Percentiles rank a stretch among this genome's conserved stretches.
Conservation (phyloP, 2,888 invertebrate species). For the Taphrorychus bicolor region DNA sequence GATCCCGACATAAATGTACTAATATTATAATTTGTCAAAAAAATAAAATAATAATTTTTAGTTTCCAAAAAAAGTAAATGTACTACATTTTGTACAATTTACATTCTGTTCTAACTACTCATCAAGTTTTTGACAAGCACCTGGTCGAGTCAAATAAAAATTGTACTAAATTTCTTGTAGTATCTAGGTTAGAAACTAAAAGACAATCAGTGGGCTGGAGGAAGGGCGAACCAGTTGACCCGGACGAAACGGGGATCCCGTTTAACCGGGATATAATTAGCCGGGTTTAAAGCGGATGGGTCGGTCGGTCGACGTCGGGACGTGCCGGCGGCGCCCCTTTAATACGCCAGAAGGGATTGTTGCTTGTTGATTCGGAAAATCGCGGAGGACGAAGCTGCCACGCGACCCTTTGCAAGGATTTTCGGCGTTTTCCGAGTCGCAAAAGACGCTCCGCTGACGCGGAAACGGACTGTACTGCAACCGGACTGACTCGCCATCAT, state of each 20-base stretch:
- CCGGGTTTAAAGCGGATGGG: conserved; percentile 29
- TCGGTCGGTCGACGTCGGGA: conserved; percentile 13
- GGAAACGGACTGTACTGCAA: background rate
- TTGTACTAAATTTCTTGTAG: background rate
- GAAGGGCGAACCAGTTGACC: conserved; percentile 25
- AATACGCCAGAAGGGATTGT: conserved; percentile 13
- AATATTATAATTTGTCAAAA: too few relatives aligned
- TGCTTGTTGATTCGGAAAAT: conserved; percentile 31
- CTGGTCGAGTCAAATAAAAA: too few relatives aligned
- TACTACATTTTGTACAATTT: background rate
- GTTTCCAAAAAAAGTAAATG: background rate
- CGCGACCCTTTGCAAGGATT: conserved; percentile 6
- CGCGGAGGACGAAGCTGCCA: conserved; percentile 6
- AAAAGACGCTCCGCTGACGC: background rate
- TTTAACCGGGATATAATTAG: conserved; percentile 37
- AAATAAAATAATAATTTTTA: too few relatives aligned
- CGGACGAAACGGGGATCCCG: conserved; percentile 19
- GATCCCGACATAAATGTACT: too few relatives aligned
- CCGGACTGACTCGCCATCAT: too few relatives aligned
- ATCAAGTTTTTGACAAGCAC: too few relatives aligned
- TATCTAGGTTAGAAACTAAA: background rate
- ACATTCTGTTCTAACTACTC: too few relatives aligned
- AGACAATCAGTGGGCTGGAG: background rate
- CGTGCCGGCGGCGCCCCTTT: conserved; percentile 18
- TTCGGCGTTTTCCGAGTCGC: background rate